phyloP scores from a whole-genome alignment of 2,888 invertebrate genomes.

The Teleiodes luculella region DNA sequence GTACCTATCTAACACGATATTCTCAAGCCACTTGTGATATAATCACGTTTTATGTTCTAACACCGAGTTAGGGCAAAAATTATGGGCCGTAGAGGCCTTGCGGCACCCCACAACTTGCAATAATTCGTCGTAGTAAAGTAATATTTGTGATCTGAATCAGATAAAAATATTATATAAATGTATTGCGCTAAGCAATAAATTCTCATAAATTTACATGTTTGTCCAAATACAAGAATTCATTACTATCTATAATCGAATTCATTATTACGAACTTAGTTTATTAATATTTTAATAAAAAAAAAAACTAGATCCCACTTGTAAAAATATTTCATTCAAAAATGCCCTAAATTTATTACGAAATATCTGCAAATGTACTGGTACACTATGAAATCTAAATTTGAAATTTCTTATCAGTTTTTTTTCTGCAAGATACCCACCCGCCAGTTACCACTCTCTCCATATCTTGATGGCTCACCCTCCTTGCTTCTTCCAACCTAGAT shows the following conservation, averaged over 20 bases:
- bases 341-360: too few relatives aligned
- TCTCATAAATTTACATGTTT: too few relatives aligned
- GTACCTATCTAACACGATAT: slow-evolving; percentile 54
- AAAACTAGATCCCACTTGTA: too few relatives aligned
- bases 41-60: slow-evolving; percentile 75
- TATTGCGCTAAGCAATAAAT: slow-evolving; percentile 43
- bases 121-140: slow-evolving; percentile 57
- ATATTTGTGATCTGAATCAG: slow-evolving; percentile 63
- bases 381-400: too few relatives aligned
- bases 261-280: too few relatives aligned
- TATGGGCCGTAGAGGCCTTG: slow-evolving; percentile 68
- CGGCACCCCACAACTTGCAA: slow-evolving; percentile 65
- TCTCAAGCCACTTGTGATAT: slow-evolving; percentile 70
- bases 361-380: too few relatives aligned
- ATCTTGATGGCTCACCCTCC: slow-evolving; percentile 60
- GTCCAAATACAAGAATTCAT: too few relatives aligned
- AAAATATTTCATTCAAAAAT: too few relatives aligned
- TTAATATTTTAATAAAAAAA: too few relatives aligned
- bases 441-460: slow-evolving; percentile 70
- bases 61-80: slow-evolving; percentile 76
- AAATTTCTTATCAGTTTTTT: slow-evolving; percentile 23
- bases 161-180: slow-evolving; percentile 55
- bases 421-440: slow-evolving; percentile 68
- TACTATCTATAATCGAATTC: too few relatives aligned
- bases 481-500: slow-evolving; percentile 73